Conservation (phyloP, 2,888 invertebrate genomes). For the Candidula unifasciata region DNA sequence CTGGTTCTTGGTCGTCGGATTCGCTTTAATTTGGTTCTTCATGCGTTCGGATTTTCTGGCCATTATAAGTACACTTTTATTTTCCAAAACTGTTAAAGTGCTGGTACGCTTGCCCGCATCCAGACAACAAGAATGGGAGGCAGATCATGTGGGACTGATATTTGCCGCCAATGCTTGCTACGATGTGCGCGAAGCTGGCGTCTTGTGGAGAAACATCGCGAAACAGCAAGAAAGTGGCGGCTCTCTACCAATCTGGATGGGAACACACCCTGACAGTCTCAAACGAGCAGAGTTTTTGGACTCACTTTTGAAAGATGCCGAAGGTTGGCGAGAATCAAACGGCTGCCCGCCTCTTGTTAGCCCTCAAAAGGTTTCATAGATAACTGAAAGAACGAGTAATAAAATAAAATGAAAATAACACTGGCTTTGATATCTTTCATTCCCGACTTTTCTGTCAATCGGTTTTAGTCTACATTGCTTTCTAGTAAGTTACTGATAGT, state of each 20-base stretch:
- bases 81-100: conserved; percentile 78
- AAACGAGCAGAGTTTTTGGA: conserved; percentile 79
- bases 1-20: conserved; percentile 78
- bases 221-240: conserved; percentile 60
- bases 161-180: conserved; percentile 81
- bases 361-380: too few species aligned
- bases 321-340: conserved; percentile 61
- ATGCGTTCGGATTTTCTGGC: conserved; percentile 80
- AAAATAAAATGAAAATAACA: too few species aligned
- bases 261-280: conserved; percentile 81
- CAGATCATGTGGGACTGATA: conserved; percentile 81
- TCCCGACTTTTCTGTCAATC: too few species aligned
- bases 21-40: conserved; percentile 81
- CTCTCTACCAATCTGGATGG: conserved; percentile 79
- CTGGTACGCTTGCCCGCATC: conserved; percentile 80
- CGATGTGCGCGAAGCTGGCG: conserved; percentile 81
- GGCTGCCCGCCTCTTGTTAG: conserved; percentile 67
- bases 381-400: conserved; percentile 49
- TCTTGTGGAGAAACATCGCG: conserved; percentile 81
- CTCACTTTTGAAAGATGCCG: conserved; percentile 75
- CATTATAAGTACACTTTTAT: conserved; percentile 79
- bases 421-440: too few species aligned
- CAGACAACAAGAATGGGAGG: conserved; percentile 81
- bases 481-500: too few species aligned
- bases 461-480: too few species aligned